Evolutionary conservation across 2,888 invertebrate genomes (phyloP).

Genomic region (Cataglyphis altisquamis): DNA sequence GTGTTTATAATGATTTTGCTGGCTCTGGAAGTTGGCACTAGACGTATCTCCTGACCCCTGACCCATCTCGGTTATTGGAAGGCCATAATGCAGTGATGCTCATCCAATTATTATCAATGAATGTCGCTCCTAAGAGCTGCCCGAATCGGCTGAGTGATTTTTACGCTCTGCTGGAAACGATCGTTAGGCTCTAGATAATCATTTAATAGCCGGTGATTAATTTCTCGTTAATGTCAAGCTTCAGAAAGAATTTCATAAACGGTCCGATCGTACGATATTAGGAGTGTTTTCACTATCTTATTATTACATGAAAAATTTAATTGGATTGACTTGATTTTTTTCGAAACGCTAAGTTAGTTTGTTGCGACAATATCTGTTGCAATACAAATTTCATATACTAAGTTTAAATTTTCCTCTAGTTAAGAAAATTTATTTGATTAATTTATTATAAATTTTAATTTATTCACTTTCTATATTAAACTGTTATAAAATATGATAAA

Average conservation of each 20-base stretch:
- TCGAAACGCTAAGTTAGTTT: neutral
- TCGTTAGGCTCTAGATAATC: conserved; percentile 65
- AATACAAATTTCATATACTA: neutral
- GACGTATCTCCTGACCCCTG: conserved; percentile 39
- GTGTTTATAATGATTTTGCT: conserved; percentile 67
- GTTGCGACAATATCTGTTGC: neutral
- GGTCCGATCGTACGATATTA: neutral
- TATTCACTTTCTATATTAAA: neutral
- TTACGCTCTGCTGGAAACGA: conserved; percentile 49
- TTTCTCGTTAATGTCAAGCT: conserved; percentile 41
- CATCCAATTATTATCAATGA: conserved; percentile 71
- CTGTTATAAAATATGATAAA: neutral
- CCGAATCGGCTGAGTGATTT: conserved; percentile 54
- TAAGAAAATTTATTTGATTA: neutral
- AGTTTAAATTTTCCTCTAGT: neutral
- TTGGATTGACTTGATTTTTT: neutral
- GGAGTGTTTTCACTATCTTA: neutral
- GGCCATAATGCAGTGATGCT: conserved; percentile 64
- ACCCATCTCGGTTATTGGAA: conserved; percentile 60
- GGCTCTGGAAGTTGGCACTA: conserved; percentile 30
- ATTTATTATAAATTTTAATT: neutral
- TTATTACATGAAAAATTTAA: conserved; percentile 5
- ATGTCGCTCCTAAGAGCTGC: conserved; percentile 33
- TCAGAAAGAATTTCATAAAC: neutral
- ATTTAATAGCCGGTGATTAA: conserved; percentile 34